Evolutionary conservation across 2,888 invertebrate genomes (phyloP), one percentile per base, ranked within the genome.

Genomic region (Drosophila merina): DNA sequence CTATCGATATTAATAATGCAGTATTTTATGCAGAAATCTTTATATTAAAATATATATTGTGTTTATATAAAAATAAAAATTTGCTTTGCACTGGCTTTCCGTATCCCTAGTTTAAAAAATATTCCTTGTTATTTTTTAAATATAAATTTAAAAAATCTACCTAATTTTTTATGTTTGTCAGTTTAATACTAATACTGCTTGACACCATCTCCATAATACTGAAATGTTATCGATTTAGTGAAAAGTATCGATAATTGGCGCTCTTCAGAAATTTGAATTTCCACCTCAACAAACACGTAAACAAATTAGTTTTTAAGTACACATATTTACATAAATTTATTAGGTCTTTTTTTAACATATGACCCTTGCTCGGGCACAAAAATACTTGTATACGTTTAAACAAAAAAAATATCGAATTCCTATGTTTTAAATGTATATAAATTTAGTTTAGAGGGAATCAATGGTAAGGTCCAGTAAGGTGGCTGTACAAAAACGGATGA

Each of bases 261-360:
- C 20, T n/a, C n/a, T 33, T n/a, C 4, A n/a, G n/a, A 33, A 36
- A n/a, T 36, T 36, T 36, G 4, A 36, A 36, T 36, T n/a, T 6
- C 28, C 28, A 2, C 20, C 20, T 36, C 2, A n/a, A 36, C 5
- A 36, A n/a, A n/a, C 36, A 6, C 33, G n/a, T n/a, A 36, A 36
- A 4, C n/a, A 5, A 36, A 36, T 36, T 5, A n/a, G n/a, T 36
- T 36, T 36, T 36, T 36, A 36, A 36, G 36, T 36, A 36, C n/a
- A 36, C n/a, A 36, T 36, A 36, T 36, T 36, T 36, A 36, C 36
- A 36, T n/a, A 12, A 36, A n/a, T 36, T 33, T 33, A 33, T n/a
- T n/a, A 9, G 28, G 28, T 28, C n/a, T 2, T 12, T n/a, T 36
- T 36, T 12, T n/a, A 12, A 36, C 6, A n/a, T 36, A 1, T n/a